Evolutionary conservation across 1,140 invertebrate species (phyloP), one percentile per base, ranked within the genome.

Genomic region (Gryllus bimaculatus): DNA sequence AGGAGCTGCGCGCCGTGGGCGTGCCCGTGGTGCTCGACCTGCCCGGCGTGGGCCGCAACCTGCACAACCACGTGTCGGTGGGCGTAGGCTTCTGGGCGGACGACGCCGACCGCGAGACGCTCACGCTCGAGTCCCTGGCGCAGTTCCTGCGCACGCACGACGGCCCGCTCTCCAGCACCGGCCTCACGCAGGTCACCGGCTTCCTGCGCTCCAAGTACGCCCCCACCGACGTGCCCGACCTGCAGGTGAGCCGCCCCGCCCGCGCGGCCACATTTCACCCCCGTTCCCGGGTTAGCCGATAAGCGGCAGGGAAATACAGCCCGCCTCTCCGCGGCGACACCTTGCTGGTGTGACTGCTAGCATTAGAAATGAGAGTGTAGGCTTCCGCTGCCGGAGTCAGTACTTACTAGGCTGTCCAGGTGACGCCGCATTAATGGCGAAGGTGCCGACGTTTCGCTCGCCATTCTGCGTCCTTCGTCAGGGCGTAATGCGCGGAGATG

Each of bases 1-100:
- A 84, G 4, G 83, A 88, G 80, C 81, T 89, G 54, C 10, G 18
- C 10, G 54, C 10, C 10, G 54, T 66, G 18, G 79, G 81, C 0
- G 84, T 86, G 74, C 75, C 79, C 12, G 78, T 82, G 12, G 76
- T 81, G 5, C 15, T 81, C 13, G 47, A 81, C 76, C 76, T 82
- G 49, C 77, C 82, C 13, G 54, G 75, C 2, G 91, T 92, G 7
- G 91, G 91, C 0, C 82, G 85, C 21, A 90, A 90, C 83, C 83
- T 91, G 6, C 88, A 87, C 21, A 88, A 89, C 80, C 88, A 89
- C 74, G 88, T 89, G 0, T 87, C 86, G 0, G 83, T 87, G 0
- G 84, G 81, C 0, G 76, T 88, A 6, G 80, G 82, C 7, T 86
- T 86, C 82, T 84, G 83, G 8, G 86, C 88, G n/a, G 83, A 83